Evolutionary conservation across 2,797 vertebrate species (phyloP), one percentile per base, ranked within the genome.

Genomic region (Crocodylus rhombifer): DNA sequence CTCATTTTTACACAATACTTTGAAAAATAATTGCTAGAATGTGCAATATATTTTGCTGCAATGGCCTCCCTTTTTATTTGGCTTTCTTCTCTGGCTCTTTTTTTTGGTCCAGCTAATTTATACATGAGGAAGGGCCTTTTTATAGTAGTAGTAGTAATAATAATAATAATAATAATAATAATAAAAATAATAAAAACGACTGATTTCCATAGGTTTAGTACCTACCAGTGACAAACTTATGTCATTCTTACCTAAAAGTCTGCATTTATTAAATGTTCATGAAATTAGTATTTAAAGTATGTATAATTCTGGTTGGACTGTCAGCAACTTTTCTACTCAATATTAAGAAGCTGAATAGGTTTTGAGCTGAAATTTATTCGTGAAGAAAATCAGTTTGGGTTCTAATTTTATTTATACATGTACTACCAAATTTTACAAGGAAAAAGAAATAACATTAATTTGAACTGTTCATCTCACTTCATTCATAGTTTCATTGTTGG

Each of bases 241-340:
- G 36, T 84, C 56, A 81, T 10, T 83, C n/a, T 89, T 86, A 84
- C 28, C 67, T 88, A 95, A 86, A 91, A 92, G 90, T 86, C 58
- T 95, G 86, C 67, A 88, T 79, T 94, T 95, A 51, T 80, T 92
- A 88, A 87, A 93, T 96, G 95, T 95, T 88, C 84, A 77, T 58
- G 3, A 90, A n/a, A 75, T 63, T 16, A 89, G 4, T 51, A 94
- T n/a, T 67, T 82, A 84, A 64, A 95, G 73, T 91, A 77, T 69
- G 87, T 91, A 60, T 89, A 89, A 91, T 90, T 96, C 82, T 86
- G 90, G 80, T 79, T 84, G 71, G 73, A 80, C 3, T 65, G n/a
- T 88, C 77, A 2, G 1, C 18, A 11, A 92, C 8, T 36, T 86
- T 56, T 89, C 83, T 74, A 30, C 75, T 83, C 79, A 90, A 92